These are phyloP conservation scores for Ephestia elutella DNA, from an alignment of 1,140 invertebrate genomes.

Conservation along the genomic window DNA sequence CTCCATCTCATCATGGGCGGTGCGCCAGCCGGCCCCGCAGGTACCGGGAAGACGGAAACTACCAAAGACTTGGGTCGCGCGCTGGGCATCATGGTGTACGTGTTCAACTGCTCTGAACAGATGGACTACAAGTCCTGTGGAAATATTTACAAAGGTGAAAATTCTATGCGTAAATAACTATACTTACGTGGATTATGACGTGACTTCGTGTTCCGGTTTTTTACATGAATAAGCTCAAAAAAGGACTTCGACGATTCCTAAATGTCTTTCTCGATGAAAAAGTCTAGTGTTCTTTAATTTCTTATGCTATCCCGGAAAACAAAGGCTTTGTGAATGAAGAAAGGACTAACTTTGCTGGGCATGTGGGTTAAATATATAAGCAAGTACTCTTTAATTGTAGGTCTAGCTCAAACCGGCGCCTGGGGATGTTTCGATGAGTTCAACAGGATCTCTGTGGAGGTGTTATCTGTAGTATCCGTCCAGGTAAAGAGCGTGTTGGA, in stretches of 20 bases:
- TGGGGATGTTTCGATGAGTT: slow-evolving; percentile 98
- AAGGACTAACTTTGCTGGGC: no score
- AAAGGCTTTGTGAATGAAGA: no score
- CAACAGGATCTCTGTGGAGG: slow-evolving; percentile 94
- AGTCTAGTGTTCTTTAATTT: no score
- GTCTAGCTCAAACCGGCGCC: slow-evolving; percentile 91
- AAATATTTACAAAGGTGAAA: slow-evolving; percentile 88
- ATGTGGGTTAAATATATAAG: background rate
- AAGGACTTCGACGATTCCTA: no score
- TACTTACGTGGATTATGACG: no score
- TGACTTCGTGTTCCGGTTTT: no score
- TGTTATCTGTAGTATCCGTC: slow-evolving; percentile 93
- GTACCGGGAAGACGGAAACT: slow-evolving; percentile 95
- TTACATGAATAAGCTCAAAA: no score
- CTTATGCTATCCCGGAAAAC: no score
- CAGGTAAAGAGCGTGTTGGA: slow-evolving; percentile 89
- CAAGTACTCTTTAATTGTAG: slow-evolving; percentile 41
- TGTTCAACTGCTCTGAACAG: slow-evolving; percentile 97
- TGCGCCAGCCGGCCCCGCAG: slow-evolving; percentile 90
- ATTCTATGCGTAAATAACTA: background rate
- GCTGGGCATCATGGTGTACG: slow-evolving; percentile 94
- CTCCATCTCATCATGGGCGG: slow-evolving; percentile 94
- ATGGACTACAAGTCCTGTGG: slow-evolving; percentile 97
- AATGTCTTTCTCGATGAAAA: no score
- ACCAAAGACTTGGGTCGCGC: slow-evolving; percentile 94